A percentile compares a stretch with the other conserved stretches of the same genome.
phyloP scores from a whole-genome alignment of 2,797 vertebrate species.

The Knipowitschia caucasica region DNA sequence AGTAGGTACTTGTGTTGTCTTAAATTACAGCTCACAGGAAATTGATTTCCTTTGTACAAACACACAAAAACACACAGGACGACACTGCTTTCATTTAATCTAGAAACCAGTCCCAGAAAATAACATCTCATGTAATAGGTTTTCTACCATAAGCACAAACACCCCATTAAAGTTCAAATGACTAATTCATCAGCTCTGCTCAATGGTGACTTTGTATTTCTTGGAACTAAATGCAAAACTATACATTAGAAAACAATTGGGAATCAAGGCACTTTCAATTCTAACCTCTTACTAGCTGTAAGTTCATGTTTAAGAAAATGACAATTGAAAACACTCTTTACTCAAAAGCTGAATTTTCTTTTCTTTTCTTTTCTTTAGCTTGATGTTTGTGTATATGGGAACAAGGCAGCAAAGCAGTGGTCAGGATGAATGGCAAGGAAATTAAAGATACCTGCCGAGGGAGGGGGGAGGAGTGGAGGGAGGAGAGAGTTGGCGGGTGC shows the following conservation, averaged over 20 bases:
- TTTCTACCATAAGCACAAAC: background rate
- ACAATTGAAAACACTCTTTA: constrained; percentile 3
- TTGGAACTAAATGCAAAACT: constrained; percentile 31
- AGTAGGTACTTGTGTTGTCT: constrained; percentile 14
- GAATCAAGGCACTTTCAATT: constrained; percentile 16
- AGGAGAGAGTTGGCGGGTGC: constrained; percentile 77
- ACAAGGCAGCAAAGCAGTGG: constrained; percentile 71
- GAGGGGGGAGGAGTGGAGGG: constrained; percentile 85
- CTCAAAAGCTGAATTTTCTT: constrained; percentile 22
- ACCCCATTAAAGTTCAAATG: constrained; percentile 29
- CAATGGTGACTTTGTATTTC: constrained; percentile 46
- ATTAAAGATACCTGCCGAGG: constrained; percentile 98
- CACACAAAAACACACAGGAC: constrained; percentile 42
- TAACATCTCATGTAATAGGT: constrained; percentile 17
- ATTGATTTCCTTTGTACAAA: constrained; percentile 31
- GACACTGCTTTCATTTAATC: constrained; percentile 28
- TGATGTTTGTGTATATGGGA: constrained; percentile 45
- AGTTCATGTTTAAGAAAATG: background rate
- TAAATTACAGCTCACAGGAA: constrained; percentile 20
- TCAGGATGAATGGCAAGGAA: constrained; percentile 80
- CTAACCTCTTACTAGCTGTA: background rate
- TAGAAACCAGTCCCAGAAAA: constrained; percentile 21
- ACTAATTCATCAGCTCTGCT: constrained; percentile 42
- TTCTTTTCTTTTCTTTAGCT: constrained; percentile 12
- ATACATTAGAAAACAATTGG: constrained; percentile 5